Conservation (phyloP, 2,113 vertebrate genomes). For the Tonatia bakeri region DNA sequence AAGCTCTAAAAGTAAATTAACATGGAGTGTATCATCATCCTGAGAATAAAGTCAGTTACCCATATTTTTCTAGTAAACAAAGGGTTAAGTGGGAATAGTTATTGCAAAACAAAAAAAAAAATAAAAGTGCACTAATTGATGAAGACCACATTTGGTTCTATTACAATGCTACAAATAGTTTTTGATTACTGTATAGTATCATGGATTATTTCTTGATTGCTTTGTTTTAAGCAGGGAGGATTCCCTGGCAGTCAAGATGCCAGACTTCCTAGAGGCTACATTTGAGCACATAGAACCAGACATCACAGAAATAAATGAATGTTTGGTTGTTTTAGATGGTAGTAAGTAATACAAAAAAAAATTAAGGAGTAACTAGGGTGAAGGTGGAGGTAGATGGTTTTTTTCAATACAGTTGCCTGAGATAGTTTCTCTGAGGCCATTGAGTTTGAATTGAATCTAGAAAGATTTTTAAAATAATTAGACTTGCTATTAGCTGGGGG, state of each 20-base stretch:
- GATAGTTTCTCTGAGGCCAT: background rate
- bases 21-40: background rate
- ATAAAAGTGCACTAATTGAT: background rate
- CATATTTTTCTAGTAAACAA: background rate
- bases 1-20: slow-evolving; percentile 10
- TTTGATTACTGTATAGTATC: background rate
- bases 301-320: background rate
- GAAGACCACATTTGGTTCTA: background rate
- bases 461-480: background rate
- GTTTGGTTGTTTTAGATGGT: background rate
- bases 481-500: background rate
- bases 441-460: background rate
- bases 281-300: background rate
- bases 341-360: background rate
- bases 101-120: background rate
- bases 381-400: background rate
- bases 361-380: background rate
- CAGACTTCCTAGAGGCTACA: background rate
- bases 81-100: background rate
- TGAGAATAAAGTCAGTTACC: background rate
- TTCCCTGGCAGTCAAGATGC: background rate
- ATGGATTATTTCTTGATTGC: background rate
- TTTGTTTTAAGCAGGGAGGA: background rate
- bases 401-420: background rate
- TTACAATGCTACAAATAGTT: background rate